Evolutionary conservation across 2,113 vertebrate genomes (phyloP), one percentile per base, ranked within the genome.

Genomic region (Heterotis niloticus): DNA sequence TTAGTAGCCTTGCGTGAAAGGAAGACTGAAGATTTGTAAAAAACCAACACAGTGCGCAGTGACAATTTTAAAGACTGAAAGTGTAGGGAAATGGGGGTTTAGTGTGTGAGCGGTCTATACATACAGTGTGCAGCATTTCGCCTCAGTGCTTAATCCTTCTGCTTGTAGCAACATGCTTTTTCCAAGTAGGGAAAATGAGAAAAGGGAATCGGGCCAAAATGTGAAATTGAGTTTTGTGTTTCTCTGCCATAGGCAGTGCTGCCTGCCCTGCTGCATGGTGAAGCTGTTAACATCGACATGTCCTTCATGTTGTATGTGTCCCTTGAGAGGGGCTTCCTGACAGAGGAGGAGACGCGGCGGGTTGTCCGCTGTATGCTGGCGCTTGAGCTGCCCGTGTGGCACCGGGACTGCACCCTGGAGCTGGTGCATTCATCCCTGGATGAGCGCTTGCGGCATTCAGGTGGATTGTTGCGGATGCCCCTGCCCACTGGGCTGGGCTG

Each of bases 271-370:
- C 89, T 95, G 86, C 94, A 94, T 0, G 93, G 94, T 0, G 92
- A 95, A 20, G 93, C 94, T 0, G 94, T 95, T 68, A 94, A 94
- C 79, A 60, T 94, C 0, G 93, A 95, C 79, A 95, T 94, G 94
- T 89, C 89, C 0, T 94, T 93, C 88, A 94, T 95, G 94, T 91
- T 93, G 0, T 94, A 92, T 1, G 88, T 94, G 4, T 89, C 94
- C 16, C 59, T 87, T 2, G 81, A 78, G 5, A 85, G 87, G 0
- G 92, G 88, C 0, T 84, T 94, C 0, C 68, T 95, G 65, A 86
- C 17, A 0, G 44, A 84, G 0, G 82, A 85, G 0, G 92, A 94
- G 72, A 94, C 90, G 81, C 82, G 88, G 44, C 90, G 93, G 81
- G 93, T 94, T 71, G 86, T 94, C 68, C 87, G 83, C 81, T 94